Percentiles rank a stretch among this genome's conserved stretches.
These are phyloP conservation scores for Phalacrocorax pelagicus DNA, from an alignment of 2,113 vertebrate species.

Conservation along the genomic window DNA sequence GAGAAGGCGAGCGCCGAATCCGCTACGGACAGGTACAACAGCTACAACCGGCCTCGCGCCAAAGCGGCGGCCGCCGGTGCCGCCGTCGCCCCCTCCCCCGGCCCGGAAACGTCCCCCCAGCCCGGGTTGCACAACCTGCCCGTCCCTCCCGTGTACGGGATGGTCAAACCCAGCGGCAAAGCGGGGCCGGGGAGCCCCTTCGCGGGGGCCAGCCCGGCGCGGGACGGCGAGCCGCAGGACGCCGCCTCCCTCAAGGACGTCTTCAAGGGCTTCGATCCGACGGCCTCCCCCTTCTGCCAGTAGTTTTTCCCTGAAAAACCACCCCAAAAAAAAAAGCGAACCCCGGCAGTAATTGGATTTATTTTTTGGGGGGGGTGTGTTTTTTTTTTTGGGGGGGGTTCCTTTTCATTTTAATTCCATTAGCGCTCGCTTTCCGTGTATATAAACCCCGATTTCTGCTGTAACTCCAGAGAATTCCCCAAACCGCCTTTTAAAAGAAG, in stretches of 20 bases:
- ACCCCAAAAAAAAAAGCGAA: too few relatives aligned
- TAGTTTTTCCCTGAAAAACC: constrained; percentile 55
- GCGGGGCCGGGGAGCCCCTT: constrained; percentile 84
- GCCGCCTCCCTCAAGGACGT: constrained; percentile 92
- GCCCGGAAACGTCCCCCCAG: constrained; percentile 45
- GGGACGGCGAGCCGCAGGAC: constrained; percentile 82
- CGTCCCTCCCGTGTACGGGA: constrained; percentile 84
- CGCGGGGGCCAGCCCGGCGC: constrained; percentile 85
- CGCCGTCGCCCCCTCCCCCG: fast-evolving
- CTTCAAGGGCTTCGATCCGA: constrained; percentile 96
- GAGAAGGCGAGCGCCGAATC: constrained; percentile 64
- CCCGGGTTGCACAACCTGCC: constrained; percentile 86
- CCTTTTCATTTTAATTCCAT: background rate
- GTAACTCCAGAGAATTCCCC: background rate
- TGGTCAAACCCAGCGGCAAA: constrained; percentile 83
- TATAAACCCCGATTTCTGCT: background rate
- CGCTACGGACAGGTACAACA: constrained; percentile 89
- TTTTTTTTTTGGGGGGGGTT: background rate
- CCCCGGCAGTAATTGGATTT: too few relatives aligned
- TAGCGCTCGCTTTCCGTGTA: constrained; percentile 51
- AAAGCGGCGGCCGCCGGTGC: constrained; percentile 61
- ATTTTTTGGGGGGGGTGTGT: too few relatives aligned
- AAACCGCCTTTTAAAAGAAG: background rate
- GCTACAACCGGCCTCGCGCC: constrained; percentile 89
- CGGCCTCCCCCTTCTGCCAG: constrained; percentile 94